Evolutionary conservation across 2,113 vertebrate genomes (phyloP).

Genomic region (Taurulus bubalis): DNA sequence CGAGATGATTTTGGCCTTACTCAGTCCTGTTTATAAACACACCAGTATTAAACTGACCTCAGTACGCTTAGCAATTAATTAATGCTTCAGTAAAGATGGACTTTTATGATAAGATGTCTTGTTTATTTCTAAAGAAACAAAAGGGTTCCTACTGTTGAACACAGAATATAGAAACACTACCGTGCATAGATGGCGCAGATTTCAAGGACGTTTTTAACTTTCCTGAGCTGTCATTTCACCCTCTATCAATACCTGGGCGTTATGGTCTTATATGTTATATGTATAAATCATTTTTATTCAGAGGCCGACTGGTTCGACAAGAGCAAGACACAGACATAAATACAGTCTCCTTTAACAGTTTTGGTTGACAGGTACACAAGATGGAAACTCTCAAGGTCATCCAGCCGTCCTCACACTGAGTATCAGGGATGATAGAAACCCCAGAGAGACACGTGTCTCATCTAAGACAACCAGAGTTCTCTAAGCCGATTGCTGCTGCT

Average conservation of each 20-base stretch:
- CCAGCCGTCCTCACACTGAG: slow-evolving; percentile 16
- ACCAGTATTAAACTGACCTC: slow-evolving; percentile 14
- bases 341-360: slow-evolving; percentile 12
- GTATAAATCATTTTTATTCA: neutral
- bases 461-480: slow-evolving; percentile 51
- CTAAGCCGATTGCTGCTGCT: slow-evolving; percentile 35
- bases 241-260: neutral
- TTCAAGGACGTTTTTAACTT: neutral
- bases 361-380: slow-evolving; percentile 34
- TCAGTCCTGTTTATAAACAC: slow-evolving; percentile 14
- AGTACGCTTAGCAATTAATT: neutral
- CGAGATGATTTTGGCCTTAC: slow-evolving; percentile 10
- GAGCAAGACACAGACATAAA: neutral
- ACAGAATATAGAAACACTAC: neutral
- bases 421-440: slow-evolving; percentile 51
- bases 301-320: neutral
- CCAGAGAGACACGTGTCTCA: slow-evolving; percentile 54
- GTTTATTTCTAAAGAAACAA: slow-evolving; percentile 4
- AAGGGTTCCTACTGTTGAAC: neutral
- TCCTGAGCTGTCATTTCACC: slow-evolving; percentile 8
- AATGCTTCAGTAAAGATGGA: slow-evolving; percentile 10
- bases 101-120: slow-evolving; percentile 46
- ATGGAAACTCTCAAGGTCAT: slow-evolving; percentile 68
- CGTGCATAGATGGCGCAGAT: neutral
- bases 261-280: neutral